Percentiles rank a stretch among this genome's conserved stretches.
Conservation (phyloP, 2,113 vertebrate genomes). For the Scomber colias region DNA sequence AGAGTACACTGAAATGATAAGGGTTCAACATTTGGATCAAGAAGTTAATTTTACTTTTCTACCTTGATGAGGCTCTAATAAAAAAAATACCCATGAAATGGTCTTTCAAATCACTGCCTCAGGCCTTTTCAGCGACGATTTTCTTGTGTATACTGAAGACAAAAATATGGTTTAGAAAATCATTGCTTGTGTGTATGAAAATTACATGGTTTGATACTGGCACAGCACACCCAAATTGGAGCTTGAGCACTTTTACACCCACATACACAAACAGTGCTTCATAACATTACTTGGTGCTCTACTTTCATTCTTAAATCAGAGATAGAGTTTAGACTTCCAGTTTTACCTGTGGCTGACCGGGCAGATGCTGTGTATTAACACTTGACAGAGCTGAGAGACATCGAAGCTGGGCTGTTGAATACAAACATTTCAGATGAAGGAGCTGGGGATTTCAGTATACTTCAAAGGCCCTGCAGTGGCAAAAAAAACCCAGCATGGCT, state of each 20-base stretch:
- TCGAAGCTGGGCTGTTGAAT: conserved; percentile 35
- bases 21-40: not conserved
- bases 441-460: conserved; percentile 41
- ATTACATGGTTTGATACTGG: too few relatives aligned
- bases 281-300: not conserved
- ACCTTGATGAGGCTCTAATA: too few relatives aligned
- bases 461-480: conserved; percentile 42
- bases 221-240: too few relatives aligned
- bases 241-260: too few relatives aligned
- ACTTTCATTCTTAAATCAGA: conserved; percentile 6
- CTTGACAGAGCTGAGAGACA: conserved; percentile 25
- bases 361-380: conserved; percentile 15
- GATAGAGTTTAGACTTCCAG: conserved; percentile 12
- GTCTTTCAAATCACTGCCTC: too few relatives aligned
- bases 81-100: too few relatives aligned
- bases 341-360: conserved; percentile 2
- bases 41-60: too few relatives aligned
- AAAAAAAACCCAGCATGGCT: conserved; percentile 43
- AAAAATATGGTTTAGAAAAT: too few relatives aligned
- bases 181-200: too few relatives aligned
- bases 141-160: too few relatives aligned
- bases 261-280: not conserved
- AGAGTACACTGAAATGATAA: not conserved
- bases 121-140: too few relatives aligned
- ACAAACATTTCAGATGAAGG: conserved; percentile 52